phyloP scores from a whole-genome alignment of 2,113 vertebrate species.

The Neoarius graeffei region DNA sequence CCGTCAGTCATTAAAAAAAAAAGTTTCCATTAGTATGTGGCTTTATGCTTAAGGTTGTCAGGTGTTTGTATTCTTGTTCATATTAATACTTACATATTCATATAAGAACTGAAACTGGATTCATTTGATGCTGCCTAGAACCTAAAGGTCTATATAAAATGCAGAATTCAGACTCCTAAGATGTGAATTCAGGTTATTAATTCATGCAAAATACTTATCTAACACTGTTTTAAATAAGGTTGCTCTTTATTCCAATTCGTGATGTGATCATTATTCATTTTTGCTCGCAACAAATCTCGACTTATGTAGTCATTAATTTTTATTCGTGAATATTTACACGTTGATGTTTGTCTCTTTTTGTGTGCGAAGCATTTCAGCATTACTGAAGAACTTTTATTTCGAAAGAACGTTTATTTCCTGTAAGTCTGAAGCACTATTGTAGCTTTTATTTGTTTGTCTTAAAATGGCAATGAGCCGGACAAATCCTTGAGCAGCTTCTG shows the following conservation, averaged over 20 bases:
- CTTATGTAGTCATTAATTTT: background rate
- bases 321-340: background rate
- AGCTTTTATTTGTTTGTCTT: background rate
- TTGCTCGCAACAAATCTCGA: background rate
- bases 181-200: background rate
- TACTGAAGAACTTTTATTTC: background rate
- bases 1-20: too few species aligned
- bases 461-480: background rate
- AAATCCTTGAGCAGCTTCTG: background rate
- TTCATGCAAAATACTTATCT: background rate
- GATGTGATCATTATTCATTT: background rate
- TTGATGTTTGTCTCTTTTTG: too few species aligned
- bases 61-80: too few species aligned
- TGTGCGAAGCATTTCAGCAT: background rate
- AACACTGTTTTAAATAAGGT: background rate
- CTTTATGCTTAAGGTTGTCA: too few species aligned
- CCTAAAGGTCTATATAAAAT: too few species aligned
- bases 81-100: too few species aligned
- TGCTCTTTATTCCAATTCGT: background rate
- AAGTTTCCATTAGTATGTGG: too few species aligned
- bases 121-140: too few species aligned
- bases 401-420: background rate
- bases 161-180: too few species aligned
- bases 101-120: too few species aligned
- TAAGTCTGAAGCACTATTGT: background rate